These are phyloP conservation scores for Geotrupes spiniger DNA, from an alignment of 2,888 invertebrate species.

Conservation along the genomic window DNA sequence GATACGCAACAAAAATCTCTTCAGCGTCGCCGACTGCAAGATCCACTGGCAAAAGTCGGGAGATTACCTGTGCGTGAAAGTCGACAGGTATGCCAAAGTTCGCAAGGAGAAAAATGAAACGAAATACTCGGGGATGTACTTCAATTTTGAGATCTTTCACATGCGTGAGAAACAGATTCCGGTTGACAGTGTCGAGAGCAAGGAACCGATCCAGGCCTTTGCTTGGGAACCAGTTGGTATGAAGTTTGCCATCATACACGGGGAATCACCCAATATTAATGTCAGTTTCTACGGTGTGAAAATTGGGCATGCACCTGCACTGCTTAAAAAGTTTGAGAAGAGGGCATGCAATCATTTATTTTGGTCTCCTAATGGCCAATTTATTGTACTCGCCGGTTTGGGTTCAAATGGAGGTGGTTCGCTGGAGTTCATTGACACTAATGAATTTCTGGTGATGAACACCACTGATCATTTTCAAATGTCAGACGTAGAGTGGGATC, in stretches of 20 bases:
- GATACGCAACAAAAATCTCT: slow-evolving; percentile 90
- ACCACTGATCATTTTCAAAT: slow-evolving; percentile 88
- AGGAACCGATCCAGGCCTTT: slow-evolving; percentile 89
- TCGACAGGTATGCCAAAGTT: slow-evolving; percentile 76
- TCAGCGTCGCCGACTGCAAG: slow-evolving; percentile 97
- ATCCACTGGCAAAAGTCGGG: slow-evolving; percentile 99
- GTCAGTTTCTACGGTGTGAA: slow-evolving; percentile 93
- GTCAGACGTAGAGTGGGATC: slow-evolving; percentile 99
- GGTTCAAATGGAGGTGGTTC: slow-evolving; percentile 84
- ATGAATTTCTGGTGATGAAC: slow-evolving; percentile 94
- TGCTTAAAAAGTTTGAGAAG: slow-evolving; percentile 85
- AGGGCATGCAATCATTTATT: slow-evolving; percentile 88
- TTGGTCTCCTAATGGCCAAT: slow-evolving; percentile 96
- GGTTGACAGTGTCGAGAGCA: slow-evolving; percentile 95
- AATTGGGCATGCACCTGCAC: slow-evolving; percentile 82
- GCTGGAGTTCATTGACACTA: slow-evolving; percentile 92
- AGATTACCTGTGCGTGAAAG: slow-evolving; percentile 95
- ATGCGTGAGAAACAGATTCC: slow-evolving; percentile 97
- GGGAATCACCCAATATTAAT: slow-evolving; percentile 79
- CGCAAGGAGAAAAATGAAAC: slow-evolving; percentile 91
- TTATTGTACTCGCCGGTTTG: slow-evolving; percentile 89
- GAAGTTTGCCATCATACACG: slow-evolving; percentile 96
- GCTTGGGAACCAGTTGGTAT: slow-evolving; percentile 98
- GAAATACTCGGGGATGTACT: slow-evolving; percentile 95
- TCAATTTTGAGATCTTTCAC: slow-evolving; percentile 98